A percentile compares a stretch with the other conserved stretches of the same genome.
Evolutionary conservation across 2,113 vertebrate genomes (phyloP).

Genomic region (Gobius niger): DNA sequence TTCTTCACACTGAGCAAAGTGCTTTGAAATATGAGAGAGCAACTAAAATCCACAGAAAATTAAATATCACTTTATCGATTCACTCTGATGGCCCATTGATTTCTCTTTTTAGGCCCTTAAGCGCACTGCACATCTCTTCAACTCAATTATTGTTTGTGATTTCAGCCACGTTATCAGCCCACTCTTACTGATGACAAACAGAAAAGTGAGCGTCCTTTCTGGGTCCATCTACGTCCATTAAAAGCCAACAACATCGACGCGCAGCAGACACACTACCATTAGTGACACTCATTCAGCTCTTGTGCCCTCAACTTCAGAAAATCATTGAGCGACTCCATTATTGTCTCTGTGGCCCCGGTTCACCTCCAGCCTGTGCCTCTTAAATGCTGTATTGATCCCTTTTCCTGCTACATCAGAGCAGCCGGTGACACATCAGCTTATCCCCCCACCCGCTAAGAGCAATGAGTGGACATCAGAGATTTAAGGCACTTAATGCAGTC

Average conservation of each 20-base stretch:
- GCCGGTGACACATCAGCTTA: conserved; percentile 3
- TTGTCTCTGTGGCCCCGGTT: conserved; percentile 28
- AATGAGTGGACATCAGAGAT: neutral
- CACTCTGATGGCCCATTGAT: neutral
- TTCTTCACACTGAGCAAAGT: neutral
- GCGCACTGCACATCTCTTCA: neutral
- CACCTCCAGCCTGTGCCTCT: conserved; percentile 42
- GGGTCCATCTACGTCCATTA: conserved; percentile 30
- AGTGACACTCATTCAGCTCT: conserved; percentile 29
- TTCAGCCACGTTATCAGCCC: conserved; percentile 1
- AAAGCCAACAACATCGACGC: conserved; percentile 49
- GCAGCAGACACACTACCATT: conserved; percentile 40
- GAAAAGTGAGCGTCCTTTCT: conserved; percentile 5
- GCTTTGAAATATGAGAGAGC: neutral
- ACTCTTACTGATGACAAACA: conserved; percentile 22
- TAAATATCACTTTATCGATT: conserved; percentile 1
- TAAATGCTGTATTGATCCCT: conserved; percentile 47
- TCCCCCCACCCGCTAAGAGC: conserved; percentile 2
- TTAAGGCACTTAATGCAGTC: neutral
- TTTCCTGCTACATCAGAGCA: conserved; percentile 12
- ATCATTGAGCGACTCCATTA: conserved; percentile 25
- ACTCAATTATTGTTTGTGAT: neutral
- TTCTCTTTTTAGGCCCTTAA: neutral
- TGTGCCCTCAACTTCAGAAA: conserved; percentile 43
- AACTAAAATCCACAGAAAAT: neutral